These are phyloP conservation scores for Bombycilla garrulus DNA, from an alignment of 2,113 vertebrate genomes.

Conservation along the genomic window DNA sequence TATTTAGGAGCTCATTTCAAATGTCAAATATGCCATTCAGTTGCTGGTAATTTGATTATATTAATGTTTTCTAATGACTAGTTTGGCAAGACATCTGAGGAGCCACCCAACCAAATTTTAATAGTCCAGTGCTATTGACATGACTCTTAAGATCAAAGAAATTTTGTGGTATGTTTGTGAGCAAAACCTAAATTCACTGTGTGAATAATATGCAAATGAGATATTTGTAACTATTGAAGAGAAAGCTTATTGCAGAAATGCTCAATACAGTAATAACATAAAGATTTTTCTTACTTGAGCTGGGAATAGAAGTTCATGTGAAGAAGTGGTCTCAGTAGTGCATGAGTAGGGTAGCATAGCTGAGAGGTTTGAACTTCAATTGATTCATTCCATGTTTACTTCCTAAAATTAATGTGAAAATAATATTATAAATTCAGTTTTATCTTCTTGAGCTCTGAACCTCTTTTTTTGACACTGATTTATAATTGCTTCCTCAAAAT, in stretches of 20 bases:
- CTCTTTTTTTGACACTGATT: conserved; percentile 30
- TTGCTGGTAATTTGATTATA: neutral
- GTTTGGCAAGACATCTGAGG: conserved; percentile 46
- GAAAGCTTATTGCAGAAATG: conserved; percentile 38
- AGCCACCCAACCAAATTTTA: conserved; percentile 10
- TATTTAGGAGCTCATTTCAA: neutral
- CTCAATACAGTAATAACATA: neutral
- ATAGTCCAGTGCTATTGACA: conserved; percentile 1
- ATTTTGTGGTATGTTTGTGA: conserved; percentile 18
- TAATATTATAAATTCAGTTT: neutral
- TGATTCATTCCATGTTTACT: neutral
- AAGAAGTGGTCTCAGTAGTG: neutral
- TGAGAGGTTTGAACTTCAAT: neutral
- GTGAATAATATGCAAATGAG: conserved; percentile 37
- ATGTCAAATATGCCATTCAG: neutral
- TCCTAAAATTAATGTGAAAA: neutral
- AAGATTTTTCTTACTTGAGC: conserved; percentile 22
- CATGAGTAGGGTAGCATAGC: neutral
- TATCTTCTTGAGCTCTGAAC: conserved; percentile 28
- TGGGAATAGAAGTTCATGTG: neutral
- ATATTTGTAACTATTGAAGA: neutral
- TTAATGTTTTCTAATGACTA: conserved; percentile 25
- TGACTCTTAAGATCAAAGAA: conserved; percentile 43
- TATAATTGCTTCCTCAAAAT: conserved; percentile 52
- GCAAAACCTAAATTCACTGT: conserved; percentile 32